A percentile compares a stretch with the other conserved stretches of the same genome.
These are phyloP conservation scores for Ormyrus pomaceus DNA, from an alignment of 2,888 invertebrate genomes.

Conservation along the genomic window DNA sequence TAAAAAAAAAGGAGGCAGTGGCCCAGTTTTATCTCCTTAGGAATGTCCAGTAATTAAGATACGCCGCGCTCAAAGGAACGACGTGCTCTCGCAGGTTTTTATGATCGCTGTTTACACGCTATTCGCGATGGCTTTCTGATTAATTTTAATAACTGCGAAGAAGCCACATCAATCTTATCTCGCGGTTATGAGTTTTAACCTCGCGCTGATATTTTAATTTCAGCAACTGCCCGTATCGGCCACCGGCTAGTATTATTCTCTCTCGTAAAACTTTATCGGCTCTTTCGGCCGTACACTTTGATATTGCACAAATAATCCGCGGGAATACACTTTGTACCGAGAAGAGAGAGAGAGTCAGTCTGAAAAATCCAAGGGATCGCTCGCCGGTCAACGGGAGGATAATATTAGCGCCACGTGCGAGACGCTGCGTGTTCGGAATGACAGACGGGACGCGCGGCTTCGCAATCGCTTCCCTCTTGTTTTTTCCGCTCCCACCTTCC, in stretches of 20 bases:
- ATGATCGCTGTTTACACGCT: constrained; percentile 58
- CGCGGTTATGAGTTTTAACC: constrained; percentile 1
- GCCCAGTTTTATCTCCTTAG: constrained; percentile 8
- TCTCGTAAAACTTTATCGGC: no score
- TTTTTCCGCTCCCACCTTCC: constrained; percentile 41
- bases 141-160: constrained; percentile 54
- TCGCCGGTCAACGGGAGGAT: constrained; percentile 47
- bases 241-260: no score
- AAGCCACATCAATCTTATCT: constrained; percentile 25
- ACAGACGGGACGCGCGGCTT: constrained; percentile 66
- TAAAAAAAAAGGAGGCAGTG: not conserved
- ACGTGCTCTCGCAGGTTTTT: constrained; percentile 13
- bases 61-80: constrained; percentile 36
- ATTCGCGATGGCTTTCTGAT: constrained; percentile 51
- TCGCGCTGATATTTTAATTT: not conserved
- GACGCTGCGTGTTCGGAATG: constrained; percentile 71
- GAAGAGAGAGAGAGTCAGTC: no score
- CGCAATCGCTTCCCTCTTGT: constrained; percentile 10
- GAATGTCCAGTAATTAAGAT: constrained; percentile 57
- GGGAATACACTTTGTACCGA: no score
- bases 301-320: no score
- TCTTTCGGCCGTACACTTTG: no score
- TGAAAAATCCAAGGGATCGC: no score
- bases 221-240: no score
- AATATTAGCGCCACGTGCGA: constrained; percentile 69